A percentile compares a stretch with the other conserved stretches of the same genome.
Evolutionary conservation across 2,888 invertebrate genomes (phyloP).

Genomic region (Pandemis heparana): DNA sequence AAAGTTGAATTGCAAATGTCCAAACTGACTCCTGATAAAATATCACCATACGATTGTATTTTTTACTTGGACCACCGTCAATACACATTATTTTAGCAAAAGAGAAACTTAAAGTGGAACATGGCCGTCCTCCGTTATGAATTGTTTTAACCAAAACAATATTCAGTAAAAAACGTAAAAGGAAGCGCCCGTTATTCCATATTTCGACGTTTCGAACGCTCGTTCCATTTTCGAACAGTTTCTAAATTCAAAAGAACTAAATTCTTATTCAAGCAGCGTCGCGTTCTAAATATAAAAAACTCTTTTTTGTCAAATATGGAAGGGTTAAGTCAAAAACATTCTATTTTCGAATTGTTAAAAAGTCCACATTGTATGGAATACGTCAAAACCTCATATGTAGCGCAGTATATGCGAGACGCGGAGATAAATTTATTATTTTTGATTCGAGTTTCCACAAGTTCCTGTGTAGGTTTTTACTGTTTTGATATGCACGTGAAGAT

Average conservation of each 20-base stretch:
- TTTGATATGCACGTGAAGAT: background rate
- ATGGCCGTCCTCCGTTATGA: slow-evolving; percentile 34
- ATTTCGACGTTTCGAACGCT: slow-evolving; percentile 64
- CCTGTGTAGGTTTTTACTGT: background rate
- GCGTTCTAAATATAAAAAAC: slow-evolving; percentile 82
- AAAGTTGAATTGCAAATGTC: too few species aligned
- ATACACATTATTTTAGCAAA: slow-evolving; percentile 41
- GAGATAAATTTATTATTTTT: slow-evolving; percentile 43
- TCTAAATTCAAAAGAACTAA: slow-evolving; percentile 81
- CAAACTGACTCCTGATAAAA: background rate
- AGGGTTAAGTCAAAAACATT: slow-evolving; percentile 86
- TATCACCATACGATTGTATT: slow-evolving; percentile 13
- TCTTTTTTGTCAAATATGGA: slow-evolving; percentile 85
- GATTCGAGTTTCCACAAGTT: background rate
- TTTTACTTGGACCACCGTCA: slow-evolving; percentile 10
- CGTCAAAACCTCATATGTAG: slow-evolving; percentile 81
- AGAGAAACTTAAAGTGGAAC: slow-evolving; percentile 43
- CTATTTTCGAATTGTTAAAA: slow-evolving; percentile 85
- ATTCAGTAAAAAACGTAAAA: slow-evolving; percentile 52
- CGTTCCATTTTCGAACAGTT: slow-evolving; percentile 76
- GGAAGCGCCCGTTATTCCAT: slow-evolving; percentile 67
- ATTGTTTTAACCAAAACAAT: slow-evolving; percentile 53
- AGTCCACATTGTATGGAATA: slow-evolving; percentile 85
- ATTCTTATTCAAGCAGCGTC: slow-evolving; percentile 79
- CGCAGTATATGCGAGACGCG: slow-evolving; percentile 57